A percentile compares a stretch with the other conserved stretches of the same genome.
These are phyloP conservation scores for Marmota monax DNA, from an alignment of 2,113 vertebrate species.

Conservation along the genomic window DNA sequence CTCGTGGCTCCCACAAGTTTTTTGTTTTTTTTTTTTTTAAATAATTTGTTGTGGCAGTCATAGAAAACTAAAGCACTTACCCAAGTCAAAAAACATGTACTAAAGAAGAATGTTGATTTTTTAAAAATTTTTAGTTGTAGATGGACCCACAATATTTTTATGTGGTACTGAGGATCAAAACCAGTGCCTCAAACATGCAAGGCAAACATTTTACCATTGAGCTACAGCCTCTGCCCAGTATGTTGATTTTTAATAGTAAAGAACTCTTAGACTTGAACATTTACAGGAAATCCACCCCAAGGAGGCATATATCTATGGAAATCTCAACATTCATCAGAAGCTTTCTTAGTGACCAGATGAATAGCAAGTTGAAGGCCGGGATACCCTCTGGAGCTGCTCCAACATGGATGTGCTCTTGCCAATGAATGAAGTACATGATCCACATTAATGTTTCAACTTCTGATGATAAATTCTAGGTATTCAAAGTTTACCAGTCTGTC, in stretches of 20 bases:
- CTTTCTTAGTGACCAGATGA: background rate
- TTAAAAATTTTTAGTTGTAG: no score
- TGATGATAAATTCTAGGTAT: background rate
- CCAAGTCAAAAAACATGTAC: background rate
- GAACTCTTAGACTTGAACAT: background rate
- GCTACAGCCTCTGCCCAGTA: background rate
- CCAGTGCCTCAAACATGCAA: no score
- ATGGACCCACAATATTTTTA: no score
- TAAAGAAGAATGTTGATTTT: background rate
- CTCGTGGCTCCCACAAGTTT: background rate
- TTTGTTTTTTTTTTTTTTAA: background rate
- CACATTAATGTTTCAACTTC: background rate
- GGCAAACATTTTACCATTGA: no score
- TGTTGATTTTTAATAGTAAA: background rate
- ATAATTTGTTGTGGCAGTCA: background rate
- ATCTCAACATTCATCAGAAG: background rate
- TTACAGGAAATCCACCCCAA: background rate
- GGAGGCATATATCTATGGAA: background rate
- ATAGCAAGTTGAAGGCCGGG: background rate
- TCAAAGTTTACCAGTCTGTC: background rate
- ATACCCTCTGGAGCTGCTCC: background rate
- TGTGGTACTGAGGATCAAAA: no score
- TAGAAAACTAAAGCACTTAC: background rate
- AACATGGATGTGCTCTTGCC: background rate
- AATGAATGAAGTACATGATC: no score